phyloP scores from a whole-genome alignment of 2,888 invertebrate genomes.

The Eudemis profundana region DNA sequence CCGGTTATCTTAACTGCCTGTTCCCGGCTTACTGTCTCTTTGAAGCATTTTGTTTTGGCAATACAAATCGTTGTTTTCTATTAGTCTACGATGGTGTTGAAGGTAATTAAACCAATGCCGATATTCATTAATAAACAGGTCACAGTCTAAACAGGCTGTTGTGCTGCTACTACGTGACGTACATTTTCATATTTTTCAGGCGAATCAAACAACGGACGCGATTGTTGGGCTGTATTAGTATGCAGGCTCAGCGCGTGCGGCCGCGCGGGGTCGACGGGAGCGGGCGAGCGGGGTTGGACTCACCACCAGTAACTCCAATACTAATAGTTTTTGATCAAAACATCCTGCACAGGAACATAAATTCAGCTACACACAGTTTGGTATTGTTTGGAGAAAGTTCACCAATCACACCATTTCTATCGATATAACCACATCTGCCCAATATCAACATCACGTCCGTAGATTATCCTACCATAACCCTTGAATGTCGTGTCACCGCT shows the following conservation, averaged over 20 bases:
- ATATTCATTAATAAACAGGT: constrained; percentile 36
- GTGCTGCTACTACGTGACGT: constrained; percentile 22
- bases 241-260: not conserved
- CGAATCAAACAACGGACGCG: constrained; percentile 25
- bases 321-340: constrained; percentile 9
- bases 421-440: no score
- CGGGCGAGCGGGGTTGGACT: not conserved
- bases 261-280: not conserved
- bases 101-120: constrained; percentile 25
- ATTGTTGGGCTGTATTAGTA: constrained; percentile 24
- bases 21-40: constrained; percentile 7
- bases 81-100: constrained; percentile 11
- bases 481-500: not conserved
- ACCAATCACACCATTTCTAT: no score
- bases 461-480: no score
- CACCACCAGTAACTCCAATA: not conserved
- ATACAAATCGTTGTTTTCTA: not conserved
- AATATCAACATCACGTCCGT: no score
- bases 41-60: not conserved
- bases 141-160: constrained; percentile 25
- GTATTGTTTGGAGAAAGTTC: no score
- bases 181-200: constrained; percentile 32
- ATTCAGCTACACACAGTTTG: no score
- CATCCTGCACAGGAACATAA: not conserved
- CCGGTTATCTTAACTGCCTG: constrained; percentile 18